A percentile compares a stretch with the other conserved stretches of the same genome.
These are phyloP conservation scores for Craseonycteris thonglongyai DNA, from an alignment of 2,113 vertebrate genomes.

Conservation along the genomic window DNA sequence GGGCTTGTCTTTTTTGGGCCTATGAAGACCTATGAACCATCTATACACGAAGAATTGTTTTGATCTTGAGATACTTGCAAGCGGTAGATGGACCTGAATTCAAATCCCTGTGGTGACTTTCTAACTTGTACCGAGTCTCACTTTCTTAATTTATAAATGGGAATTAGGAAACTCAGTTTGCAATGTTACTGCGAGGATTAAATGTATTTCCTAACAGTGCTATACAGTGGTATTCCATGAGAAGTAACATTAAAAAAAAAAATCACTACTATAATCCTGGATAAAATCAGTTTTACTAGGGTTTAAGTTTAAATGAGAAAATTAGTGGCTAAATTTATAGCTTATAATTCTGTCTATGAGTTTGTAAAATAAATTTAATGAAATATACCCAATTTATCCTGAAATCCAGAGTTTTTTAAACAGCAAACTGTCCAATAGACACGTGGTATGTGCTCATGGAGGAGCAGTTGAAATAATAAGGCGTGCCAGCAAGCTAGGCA, in stretches of 20 bases:
- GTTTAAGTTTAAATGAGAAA: not conserved
- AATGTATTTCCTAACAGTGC: not conserved
- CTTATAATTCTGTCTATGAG: not conserved
- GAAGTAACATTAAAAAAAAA: not conserved
- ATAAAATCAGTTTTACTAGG: not conserved
- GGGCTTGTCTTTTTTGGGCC: not conserved
- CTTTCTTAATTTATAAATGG: not conserved
- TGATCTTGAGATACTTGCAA: conserved; percentile 10
- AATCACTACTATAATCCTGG: not conserved
- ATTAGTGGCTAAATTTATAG: not conserved
- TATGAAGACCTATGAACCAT: not conserved
- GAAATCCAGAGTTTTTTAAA: not conserved
- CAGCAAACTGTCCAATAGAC: not conserved
- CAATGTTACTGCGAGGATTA: not conserved
- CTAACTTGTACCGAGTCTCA: not conserved
- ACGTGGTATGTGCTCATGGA: not conserved
- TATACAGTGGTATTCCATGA: not conserved
- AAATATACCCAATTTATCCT: not conserved
- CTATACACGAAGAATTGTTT: not conserved
- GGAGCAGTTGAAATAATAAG: not conserved
- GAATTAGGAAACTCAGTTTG: not conserved
- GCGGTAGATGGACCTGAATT: not conserved
- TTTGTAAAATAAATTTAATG: not conserved
- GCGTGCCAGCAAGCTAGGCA: not conserved
- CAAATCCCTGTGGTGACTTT: not conserved